A percentile compares a stretch with the other conserved stretches of the same genome.
phyloP scores from a whole-genome alignment of 1,140 invertebrate species.

The Neuroterus valhalla region DNA sequence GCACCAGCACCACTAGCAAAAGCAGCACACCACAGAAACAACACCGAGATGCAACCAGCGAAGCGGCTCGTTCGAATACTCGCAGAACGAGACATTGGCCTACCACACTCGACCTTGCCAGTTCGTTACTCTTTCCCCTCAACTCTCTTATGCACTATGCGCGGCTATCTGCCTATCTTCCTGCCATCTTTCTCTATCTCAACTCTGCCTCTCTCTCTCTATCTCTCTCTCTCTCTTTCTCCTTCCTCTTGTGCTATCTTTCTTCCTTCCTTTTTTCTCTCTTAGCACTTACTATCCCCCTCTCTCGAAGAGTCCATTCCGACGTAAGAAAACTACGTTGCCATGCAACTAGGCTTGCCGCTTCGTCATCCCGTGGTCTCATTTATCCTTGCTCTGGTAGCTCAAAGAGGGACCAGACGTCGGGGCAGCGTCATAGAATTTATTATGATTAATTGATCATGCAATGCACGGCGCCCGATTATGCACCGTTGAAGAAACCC shows the following conservation, averaged over 20 bases:
- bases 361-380: constrained; percentile 57
- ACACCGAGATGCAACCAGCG: constrained; percentile 46
- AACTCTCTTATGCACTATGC: constrained; percentile 46
- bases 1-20: constrained; percentile 34
- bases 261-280: constrained; percentile 38
- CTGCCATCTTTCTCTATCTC: constrained; percentile 42
- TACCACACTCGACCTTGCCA: constrained; percentile 74
- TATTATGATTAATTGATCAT: constrained; percentile 28
- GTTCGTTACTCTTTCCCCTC: constrained; percentile 73
- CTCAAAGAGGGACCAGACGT: neutral
- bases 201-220: constrained; percentile 27
- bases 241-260: constrained; percentile 20
- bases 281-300: constrained; percentile 35
- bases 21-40: constrained; percentile 37
- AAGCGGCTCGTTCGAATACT: constrained; percentile 50
- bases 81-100: constrained; percentile 73
- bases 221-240: constrained; percentile 9
- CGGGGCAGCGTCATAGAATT: constrained; percentile 14
- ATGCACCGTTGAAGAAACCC: constrained; percentile 4
- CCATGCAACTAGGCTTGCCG: constrained; percentile 49
- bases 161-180: constrained; percentile 51
- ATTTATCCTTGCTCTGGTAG: constrained; percentile 54
- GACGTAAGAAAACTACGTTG: constrained; percentile 46
- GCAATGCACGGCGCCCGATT: constrained; percentile 9
- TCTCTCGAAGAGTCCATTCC: constrained; percentile 32